Percentiles rank a stretch among this genome's conserved stretches.
phyloP scores from a whole-genome alignment of 2,797 vertebrate species.

The Oryzias sinensis region DNA sequence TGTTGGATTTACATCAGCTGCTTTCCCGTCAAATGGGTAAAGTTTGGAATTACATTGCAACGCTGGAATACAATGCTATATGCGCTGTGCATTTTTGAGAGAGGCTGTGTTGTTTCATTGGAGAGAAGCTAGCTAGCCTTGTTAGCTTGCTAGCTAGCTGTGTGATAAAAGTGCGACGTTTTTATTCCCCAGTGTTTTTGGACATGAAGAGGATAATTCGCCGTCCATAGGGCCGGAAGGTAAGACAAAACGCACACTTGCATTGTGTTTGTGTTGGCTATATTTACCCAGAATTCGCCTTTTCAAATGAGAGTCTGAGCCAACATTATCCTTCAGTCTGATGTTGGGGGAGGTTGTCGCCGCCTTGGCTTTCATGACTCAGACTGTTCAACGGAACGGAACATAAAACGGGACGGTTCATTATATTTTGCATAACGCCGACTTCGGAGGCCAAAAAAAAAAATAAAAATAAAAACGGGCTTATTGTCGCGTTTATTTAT shows the following conservation, averaged over 20 bases:
- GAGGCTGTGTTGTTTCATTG: slow-evolving; percentile 73
- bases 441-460: slow-evolving; percentile 3
- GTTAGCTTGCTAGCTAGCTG: slow-evolving; percentile 72
- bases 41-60: slow-evolving; percentile 70
- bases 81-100: slow-evolving; percentile 72
- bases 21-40: slow-evolving; percentile 73
- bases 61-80: slow-evolving; percentile 65
- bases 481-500: neutral
- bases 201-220: slow-evolving; percentile 84
- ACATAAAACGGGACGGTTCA: slow-evolving; percentile 20
- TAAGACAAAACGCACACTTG: slow-evolving; percentile 53
- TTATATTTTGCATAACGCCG: too few species aligned
- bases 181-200: slow-evolving; percentile 73
- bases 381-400: slow-evolving; percentile 63
- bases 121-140: slow-evolving; percentile 74
- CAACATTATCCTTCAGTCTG: slow-evolving; percentile 58
- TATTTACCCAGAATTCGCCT: slow-evolving; percentile 17
- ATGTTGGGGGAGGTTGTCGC: slow-evolving; percentile 58
- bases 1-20: slow-evolving; percentile 65
- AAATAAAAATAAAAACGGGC: accelerated
- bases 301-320: slow-evolving; percentile 33
- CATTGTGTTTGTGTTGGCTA: neutral
- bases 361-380: slow-evolving; percentile 73
- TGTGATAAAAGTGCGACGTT: slow-evolving; percentile 76
- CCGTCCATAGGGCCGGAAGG: slow-evolving; percentile 82